These are phyloP conservation scores for Autographa pulchrina DNA, from an alignment of 2,888 invertebrate species.

Conservation along the genomic window DNA sequence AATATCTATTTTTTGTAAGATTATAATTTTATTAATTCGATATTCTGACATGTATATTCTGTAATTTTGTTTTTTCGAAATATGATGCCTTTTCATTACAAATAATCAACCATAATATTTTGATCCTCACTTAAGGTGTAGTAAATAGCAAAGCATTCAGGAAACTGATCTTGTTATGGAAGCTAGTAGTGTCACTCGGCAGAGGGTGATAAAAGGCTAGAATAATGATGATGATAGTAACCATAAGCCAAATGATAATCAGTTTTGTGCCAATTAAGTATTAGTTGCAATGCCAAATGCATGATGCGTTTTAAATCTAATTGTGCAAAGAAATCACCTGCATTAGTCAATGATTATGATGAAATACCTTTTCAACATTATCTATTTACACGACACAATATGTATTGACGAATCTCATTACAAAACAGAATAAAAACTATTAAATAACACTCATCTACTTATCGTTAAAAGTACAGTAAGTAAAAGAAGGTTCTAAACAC, in stretches of 20 bases:
- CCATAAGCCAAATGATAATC: background rate
- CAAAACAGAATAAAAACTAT: background rate
- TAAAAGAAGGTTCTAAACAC: background rate
- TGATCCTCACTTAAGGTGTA: too few relatives aligned
- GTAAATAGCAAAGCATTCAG: too few relatives aligned
- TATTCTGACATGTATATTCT: too few relatives aligned
- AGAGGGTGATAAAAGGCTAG: background rate
- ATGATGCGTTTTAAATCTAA: background rate
- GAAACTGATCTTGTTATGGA: too few relatives aligned
- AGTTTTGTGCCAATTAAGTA: slow-evolving; percentile 2
- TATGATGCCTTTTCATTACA: too few relatives aligned
- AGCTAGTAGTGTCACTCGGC: background rate
- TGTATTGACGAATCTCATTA: background rate
- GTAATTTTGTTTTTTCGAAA: too few relatives aligned
- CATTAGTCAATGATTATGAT: background rate
- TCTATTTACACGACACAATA: background rate
- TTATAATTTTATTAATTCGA: too few relatives aligned
- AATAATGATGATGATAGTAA: background rate
- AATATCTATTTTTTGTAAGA: too few relatives aligned
- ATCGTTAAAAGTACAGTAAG: background rate
- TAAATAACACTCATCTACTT: background rate
- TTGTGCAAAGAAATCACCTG: background rate
- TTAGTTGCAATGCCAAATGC: background rate
- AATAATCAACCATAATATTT: too few relatives aligned
- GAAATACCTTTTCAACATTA: background rate